Percentiles rank a stretch among this genome's conserved stretches.
These are phyloP conservation scores for Crepidodera aurea DNA, from an alignment of 2,888 invertebrate species.

Conservation along the genomic window DNA sequence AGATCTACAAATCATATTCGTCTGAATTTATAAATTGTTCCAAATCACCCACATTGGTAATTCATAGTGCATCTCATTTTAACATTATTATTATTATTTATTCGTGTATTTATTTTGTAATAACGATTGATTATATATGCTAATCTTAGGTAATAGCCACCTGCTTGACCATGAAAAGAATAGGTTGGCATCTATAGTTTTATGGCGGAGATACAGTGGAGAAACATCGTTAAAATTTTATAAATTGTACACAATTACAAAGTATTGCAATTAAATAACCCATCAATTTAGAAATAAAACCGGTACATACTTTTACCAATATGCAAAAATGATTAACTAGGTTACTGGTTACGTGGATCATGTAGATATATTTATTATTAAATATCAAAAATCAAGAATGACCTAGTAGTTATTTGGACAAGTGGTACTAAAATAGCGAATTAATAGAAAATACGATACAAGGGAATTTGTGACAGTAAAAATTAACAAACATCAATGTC, in stretches of 20 bases:
- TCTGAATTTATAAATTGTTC: too few species aligned
- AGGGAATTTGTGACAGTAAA: not conserved
- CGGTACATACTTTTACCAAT: conserved; percentile 5
- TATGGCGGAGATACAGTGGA: conserved; percentile 2
- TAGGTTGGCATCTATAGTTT: conserved; percentile 1
- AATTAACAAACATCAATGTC: not conserved
- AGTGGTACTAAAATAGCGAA: too few species aligned
- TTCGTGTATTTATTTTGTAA: not conserved
- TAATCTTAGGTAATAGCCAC: conserved; percentile 14
- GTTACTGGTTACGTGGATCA: conserved; percentile 17
- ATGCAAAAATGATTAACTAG: conserved; percentile 9
- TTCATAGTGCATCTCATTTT: too few species aligned
- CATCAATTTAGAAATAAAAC: not conserved
- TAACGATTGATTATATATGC: conserved; percentile 14
- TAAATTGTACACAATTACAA: not conserved
- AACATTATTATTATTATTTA: too few species aligned
- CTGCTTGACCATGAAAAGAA: conserved; percentile 16
- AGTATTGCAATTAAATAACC: not conserved
- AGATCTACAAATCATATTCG: too few species aligned
- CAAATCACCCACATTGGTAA: too few species aligned
- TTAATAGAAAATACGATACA: too few species aligned
- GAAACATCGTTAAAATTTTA: not conserved
- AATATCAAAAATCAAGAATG: not conserved
- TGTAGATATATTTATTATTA: not conserved
- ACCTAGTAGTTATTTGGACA: too few species aligned